phyloP scores from a whole-genome alignment of 2,113 vertebrate genomes.

The Bucco capensis region DNA sequence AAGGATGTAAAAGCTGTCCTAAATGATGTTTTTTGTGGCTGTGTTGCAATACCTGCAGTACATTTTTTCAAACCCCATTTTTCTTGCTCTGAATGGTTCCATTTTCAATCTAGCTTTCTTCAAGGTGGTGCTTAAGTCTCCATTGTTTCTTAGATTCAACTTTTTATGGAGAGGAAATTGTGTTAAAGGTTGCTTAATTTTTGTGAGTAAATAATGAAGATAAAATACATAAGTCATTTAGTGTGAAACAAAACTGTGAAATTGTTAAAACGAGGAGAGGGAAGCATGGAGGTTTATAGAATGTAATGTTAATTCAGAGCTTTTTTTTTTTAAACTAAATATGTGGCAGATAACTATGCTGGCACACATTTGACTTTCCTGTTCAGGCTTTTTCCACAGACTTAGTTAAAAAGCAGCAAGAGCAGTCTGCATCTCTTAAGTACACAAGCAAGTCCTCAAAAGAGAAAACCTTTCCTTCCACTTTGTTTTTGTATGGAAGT shows the following conservation, averaged over 20 bases:
- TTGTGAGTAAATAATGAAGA: not conserved
- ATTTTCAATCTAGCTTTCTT: not conserved
- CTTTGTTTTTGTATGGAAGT: not conserved
- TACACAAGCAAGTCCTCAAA: not conserved
- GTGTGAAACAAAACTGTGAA: not conserved
- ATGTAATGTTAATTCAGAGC: not conserved
- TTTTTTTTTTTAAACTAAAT: not conserved
- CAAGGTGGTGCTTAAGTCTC: not conserved
- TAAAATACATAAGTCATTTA: not conserved
- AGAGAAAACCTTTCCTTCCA: not conserved
- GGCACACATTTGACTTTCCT: not conserved
- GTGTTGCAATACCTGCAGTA: not conserved
- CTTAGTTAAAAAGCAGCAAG: not conserved
- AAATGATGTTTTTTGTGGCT: not conserved
- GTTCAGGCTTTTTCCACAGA: not conserved
- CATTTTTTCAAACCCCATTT: not conserved
- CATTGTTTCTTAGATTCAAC: not conserved
- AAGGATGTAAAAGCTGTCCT: not conserved
- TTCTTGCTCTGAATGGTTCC: not conserved
- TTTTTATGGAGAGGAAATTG: not conserved
- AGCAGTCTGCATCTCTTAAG: not conserved
- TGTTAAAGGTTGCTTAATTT: not conserved
- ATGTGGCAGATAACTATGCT: not conserved
- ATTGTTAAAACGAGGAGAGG: not conserved
- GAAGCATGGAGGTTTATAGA: not conserved